Evolutionary conservation across 2,797 vertebrate species (phyloP), one percentile per base, ranked within the genome.

Genomic region (Tragelaphus eurycerus): DNA sequence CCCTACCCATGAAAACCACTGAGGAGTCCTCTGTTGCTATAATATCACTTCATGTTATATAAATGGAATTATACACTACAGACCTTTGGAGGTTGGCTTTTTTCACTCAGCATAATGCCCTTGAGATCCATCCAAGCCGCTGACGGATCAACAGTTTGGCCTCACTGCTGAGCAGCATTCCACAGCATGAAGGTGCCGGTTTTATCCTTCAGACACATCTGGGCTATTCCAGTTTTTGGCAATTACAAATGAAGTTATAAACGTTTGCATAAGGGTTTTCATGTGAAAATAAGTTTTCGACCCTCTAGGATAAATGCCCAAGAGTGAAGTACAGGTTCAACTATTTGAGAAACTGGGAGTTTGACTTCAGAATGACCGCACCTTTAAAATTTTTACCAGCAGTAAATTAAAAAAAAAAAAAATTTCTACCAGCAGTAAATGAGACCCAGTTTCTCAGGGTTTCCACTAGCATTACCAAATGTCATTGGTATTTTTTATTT

Each of bases 181-280:
- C 7, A 6, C 2, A 14, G 13, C 25, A 21, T 7, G 19, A 21
- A n/a, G 2, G 1, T 23, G 29, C 11, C 46, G 14, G 31, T 52
- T 16, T 21, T 67, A 55, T 25, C 78, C 60, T 12, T 17, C 48
- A 89, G 31, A 25, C 17, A 7, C 19, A 34, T 34, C 0, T 31
- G 31, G 46, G 46, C 17, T 29, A 27, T 43, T 76, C 46, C 76
- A 62, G 71, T 34, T 50, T 55, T 4, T 6, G 62, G 48, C 11
- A 48, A 54, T 62, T 25, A 79, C 46, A 67, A 83, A 43, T 34
- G 25, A 79, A 67, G 54, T 34, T 31, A 11, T 7, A 52, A 95
- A 54, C 38, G 12, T 4, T 3, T 5, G 8, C 2, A 16, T 6
- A 25, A 0, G 8, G 6, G 25, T n/a, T 81, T 79, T 4, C 5